Evolutionary conservation across 2,888 invertebrate species (phyloP), one percentile per base, ranked within the genome.

Genomic region (Diarsia brunnea): DNA sequence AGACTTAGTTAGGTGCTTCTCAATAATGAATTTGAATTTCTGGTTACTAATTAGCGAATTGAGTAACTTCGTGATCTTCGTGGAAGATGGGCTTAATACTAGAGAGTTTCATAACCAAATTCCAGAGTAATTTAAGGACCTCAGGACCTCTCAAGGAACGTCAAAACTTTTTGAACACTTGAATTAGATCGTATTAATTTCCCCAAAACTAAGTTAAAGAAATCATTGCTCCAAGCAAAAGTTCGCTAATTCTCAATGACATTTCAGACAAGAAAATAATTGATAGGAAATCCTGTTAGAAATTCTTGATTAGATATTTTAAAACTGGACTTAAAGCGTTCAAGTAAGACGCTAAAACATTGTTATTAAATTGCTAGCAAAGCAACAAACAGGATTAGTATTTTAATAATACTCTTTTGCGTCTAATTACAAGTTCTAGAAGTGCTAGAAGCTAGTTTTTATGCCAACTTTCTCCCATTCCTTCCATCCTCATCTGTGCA

Each of bases 191-290:
- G 45, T 65, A 60, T 60, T 10, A 45, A 65, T 75, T 60, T 7
- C 47, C 12, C 38, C 10, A 19, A 45, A 72, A 79, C 55, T 38
- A 45, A 51, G n/a, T 55, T 24, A 24, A 53, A 72, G 14, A 66
- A 65, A 27, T 60, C 38, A 65, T 47, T 73, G 27, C 38, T 43
- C 43, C 45, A 24, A 24, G 65, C 61, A 24, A 78, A 69, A 72
- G 24, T 81, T 67, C 24, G 45, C 24, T 49, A 63, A 72, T 61
- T 14, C 43, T 58, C 68, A 69, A 31, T 53, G 58, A 16, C 61
- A 60, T 27, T 67, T 21, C n/a, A 38, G 64, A 66, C 31, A 24
- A 71, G 21, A 68, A 73, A 65, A 69, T 71, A 82, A 79, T 75
- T 73, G 24, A 78, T 73, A 67, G 51, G 47, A 73, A 69, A 63